Conservation (phyloP, 2,888 invertebrate genomes). For the Ochropacha duplaris region DNA sequence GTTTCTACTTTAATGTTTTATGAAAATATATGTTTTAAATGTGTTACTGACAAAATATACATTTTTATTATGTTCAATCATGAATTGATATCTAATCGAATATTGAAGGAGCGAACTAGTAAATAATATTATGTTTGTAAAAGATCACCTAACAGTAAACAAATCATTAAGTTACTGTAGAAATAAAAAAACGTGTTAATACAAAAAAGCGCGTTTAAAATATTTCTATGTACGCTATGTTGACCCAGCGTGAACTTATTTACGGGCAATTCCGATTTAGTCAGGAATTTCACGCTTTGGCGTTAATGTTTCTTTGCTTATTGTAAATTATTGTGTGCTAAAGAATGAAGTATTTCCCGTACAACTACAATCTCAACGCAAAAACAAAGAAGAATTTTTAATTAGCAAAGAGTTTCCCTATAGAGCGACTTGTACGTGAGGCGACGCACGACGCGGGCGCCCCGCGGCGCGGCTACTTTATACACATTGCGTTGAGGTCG, state of each 20-base stretch:
- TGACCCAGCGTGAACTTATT: conserved; percentile 48
- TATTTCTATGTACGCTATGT: too few relatives aligned
- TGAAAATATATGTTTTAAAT: too few relatives aligned
- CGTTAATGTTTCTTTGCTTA: conserved; percentile 46
- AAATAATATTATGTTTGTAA: too few relatives aligned
- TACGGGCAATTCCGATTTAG: conserved; percentile 41
- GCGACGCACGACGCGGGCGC: conserved; percentile 35
- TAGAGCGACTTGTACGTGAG: conserved; percentile 21
- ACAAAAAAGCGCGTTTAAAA: conserved; percentile 30
- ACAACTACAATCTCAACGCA: conserved; percentile 61
- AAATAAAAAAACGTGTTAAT: not conserved
- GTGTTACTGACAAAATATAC: too few relatives aligned
- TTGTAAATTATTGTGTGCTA: conserved; percentile 61
- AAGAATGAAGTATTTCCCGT: conserved; percentile 67
- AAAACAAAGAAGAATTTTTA: conserved; percentile 74
- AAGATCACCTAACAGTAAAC: too few relatives aligned
- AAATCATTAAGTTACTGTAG: not conserved
- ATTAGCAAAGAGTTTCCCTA: conserved; percentile 69
- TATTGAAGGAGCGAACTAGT: too few relatives aligned
- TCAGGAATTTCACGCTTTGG: conserved; percentile 60
- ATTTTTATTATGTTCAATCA: too few relatives aligned
- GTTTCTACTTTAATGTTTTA: too few relatives aligned
- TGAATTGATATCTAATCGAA: too few relatives aligned
- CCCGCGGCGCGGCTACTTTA: conserved; percentile 74
- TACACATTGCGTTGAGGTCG: conserved; percentile 66